Evolutionary conservation across 2,113 vertebrate species (phyloP), one percentile per base, ranked within the genome.

Genomic region (Myocastor coypus): DNA sequence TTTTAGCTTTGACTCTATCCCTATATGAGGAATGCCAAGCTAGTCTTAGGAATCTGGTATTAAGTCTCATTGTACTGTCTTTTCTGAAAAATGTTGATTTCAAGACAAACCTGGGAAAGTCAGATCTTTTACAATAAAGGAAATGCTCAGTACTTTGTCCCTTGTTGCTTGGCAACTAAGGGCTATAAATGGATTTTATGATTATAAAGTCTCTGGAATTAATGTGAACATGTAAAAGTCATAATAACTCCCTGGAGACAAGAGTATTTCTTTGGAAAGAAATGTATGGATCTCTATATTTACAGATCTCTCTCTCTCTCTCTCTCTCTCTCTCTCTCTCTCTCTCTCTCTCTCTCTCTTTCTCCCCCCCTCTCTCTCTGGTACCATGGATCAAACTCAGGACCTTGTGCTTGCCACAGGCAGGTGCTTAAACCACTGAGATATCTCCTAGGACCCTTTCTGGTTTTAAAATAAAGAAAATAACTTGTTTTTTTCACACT

Each of bases 111-210:
- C 63, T 89, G 87, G 77, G 90, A 96, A 97, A 68, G 64, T n/a
- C 66, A 88, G 95, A 91, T 93, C 93, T 19, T 52, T 92, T 94
- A 81, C 94, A 96, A 90, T n/a, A 4, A 97, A 82, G 91, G 86
- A 97, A 97, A 98, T 88, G 87, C 96, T 98, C 71, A 61, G 98
- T 98, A 98, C 98, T 98, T 98, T 98, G 98, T 98, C 98, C 98
- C 97, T 96, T 96, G 98, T 98, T 98, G 97, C 98, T 98, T 98
- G 95, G 98, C 97, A 97, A 98, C 98, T 91, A 81, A 97, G 89
- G 92, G 94, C 97, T 98, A 94, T 98, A 98, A 98, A 98, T 97
- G 96, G 97, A 97, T 98, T 98, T 98, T 98, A 98, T 97, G 97
- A 98, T 97, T 95, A 93, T 95, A 97, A 98, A 96, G 94, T 77